Evolutionary conservation across 2,113 vertebrate species (phyloP).

Genomic region (Seriola aureovittata): DNA sequence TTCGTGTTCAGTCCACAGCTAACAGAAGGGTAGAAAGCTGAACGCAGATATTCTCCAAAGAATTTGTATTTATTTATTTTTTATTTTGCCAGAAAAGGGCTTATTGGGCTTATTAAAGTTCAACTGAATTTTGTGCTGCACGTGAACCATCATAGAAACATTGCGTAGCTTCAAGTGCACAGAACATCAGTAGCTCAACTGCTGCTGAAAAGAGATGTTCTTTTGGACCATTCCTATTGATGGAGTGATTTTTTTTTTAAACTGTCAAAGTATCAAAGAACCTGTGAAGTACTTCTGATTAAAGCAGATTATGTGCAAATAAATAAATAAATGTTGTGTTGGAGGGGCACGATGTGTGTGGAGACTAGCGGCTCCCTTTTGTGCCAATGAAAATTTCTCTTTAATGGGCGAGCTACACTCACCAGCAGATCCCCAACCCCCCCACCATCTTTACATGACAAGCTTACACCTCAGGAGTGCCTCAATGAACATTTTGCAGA

Average conservation of each 20-base stretch:
- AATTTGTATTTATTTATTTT: conserved; percentile 9
- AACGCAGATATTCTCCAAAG: conserved; percentile 31
- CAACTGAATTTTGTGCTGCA: neutral
- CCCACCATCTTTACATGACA: conserved; percentile 18
- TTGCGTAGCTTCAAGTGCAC: neutral
- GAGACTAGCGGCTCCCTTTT: neutral
- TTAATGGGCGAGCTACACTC: neutral
- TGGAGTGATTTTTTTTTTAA: neutral
- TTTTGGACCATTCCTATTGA: neutral
- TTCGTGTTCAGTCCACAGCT: conserved; percentile 31
- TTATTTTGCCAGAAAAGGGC: neutral
- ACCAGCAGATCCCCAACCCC: neutral
- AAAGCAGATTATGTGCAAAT: conserved; percentile 5
- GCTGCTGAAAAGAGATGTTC: neutral
- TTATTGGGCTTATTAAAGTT: conserved; percentile 7
- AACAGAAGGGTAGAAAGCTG: conserved; percentile 22
- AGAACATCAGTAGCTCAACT: neutral
- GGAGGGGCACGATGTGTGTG: neutral
- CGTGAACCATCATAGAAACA: neutral
- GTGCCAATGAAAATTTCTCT: conserved; percentile 16
- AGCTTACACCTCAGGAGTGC: conserved; percentile 5
- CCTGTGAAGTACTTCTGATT: conserved; percentile 1
- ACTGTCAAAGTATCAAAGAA: conserved; percentile 14
- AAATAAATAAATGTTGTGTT: neutral
- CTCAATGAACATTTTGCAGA: conserved; percentile 2